A percentile compares a stretch with the other conserved stretches of the same genome.
Conservation (phyloP, 2,888 invertebrate species). For the Cartodere bifasciata region DNA sequence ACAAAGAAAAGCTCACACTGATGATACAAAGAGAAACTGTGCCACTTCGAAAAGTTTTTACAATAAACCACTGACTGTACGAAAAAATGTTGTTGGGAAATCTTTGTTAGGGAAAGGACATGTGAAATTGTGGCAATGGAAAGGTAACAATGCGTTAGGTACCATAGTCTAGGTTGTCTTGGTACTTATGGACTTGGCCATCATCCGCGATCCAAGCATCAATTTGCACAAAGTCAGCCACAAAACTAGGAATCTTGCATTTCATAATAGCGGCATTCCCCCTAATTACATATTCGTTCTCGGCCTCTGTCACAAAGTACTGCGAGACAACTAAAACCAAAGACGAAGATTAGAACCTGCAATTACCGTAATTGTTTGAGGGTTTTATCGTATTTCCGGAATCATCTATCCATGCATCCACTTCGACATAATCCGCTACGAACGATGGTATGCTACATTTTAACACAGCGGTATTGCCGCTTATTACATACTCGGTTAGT, state of each 20-base stretch:
- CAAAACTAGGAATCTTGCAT: constrained; percentile 90
- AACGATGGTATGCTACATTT: constrained; percentile 65
- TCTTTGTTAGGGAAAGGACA: too few relatives aligned
- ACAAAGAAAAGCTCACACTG: too few relatives aligned
- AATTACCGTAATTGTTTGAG: constrained; percentile 41
- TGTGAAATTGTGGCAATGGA: too few relatives aligned
- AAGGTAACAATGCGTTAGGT: too few relatives aligned
- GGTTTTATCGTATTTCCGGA: constrained; percentile 40
- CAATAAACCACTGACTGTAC: too few relatives aligned
- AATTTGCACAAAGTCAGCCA: constrained; percentile 81
- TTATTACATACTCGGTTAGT: constrained; percentile 59
- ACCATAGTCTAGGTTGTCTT: constrained; percentile 48
- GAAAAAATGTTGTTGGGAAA: too few relatives aligned
- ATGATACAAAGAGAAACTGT: too few relatives aligned
- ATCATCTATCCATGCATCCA: constrained; percentile 59
- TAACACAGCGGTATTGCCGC: constrained; percentile 57
- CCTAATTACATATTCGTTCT: constrained; percentile 87
- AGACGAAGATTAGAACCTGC: constrained; percentile 8
- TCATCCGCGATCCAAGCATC: constrained; percentile 75
- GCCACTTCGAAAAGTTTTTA: too few relatives aligned
- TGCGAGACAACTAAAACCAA: constrained; percentile 67
- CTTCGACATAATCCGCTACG: constrained; percentile 59
- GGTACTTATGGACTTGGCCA: constrained; percentile 48
- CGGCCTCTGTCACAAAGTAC: constrained; percentile 81
- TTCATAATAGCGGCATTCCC: constrained; percentile 85